phyloP scores from a whole-genome alignment of 2,797 vertebrate genomes.

The Anguilla marmorata region DNA sequence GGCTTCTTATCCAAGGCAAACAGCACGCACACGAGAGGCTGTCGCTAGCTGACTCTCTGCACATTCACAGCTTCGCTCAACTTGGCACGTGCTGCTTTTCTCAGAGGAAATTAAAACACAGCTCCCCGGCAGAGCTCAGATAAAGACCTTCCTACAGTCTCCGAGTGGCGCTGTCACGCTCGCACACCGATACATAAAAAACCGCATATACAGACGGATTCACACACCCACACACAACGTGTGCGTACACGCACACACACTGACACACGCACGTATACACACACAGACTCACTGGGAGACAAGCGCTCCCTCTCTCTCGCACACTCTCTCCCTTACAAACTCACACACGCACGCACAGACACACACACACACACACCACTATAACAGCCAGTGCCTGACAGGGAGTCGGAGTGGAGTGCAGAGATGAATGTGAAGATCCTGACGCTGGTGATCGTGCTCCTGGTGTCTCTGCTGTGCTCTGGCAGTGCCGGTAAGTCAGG shows the following conservation, averaged over 20 bases:
- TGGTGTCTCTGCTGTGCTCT: constrained; percentile 84
- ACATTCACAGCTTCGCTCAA: constrained; percentile 69
- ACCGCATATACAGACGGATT: constrained; percentile 63
- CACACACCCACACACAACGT: constrained; percentile 47
- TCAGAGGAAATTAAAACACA: constrained; percentile 55
- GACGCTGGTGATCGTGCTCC: constrained; percentile 83
- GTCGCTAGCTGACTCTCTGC: constrained; percentile 65
- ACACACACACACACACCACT: constrained; percentile 58
- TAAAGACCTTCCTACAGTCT: constrained; percentile 75
- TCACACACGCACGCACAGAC: constrained; percentile 42
- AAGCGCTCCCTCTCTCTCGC: constrained; percentile 60
- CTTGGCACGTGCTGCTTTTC: constrained; percentile 63
- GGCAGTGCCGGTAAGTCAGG: constrained; percentile 81
- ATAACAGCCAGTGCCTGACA: constrained; percentile 72
- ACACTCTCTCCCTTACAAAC: constrained; percentile 43
- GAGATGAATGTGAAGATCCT: constrained; percentile 88
- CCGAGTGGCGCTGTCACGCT: constrained; percentile 76
- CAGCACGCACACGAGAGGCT: constrained; percentile 74
- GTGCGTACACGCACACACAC: constrained; percentile 47
- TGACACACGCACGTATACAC: constrained; percentile 58
- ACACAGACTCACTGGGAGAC: constrained; percentile 66
- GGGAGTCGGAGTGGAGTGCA: constrained; percentile 77
- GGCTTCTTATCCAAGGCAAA: constrained; percentile 70
- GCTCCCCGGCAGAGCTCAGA: constrained; percentile 69
- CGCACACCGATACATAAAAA: constrained; percentile 63